These are phyloP conservation scores for Micropoecilia bifurca DNA, from an alignment of 2,797 vertebrate genomes.

Conservation along the genomic window DNA sequence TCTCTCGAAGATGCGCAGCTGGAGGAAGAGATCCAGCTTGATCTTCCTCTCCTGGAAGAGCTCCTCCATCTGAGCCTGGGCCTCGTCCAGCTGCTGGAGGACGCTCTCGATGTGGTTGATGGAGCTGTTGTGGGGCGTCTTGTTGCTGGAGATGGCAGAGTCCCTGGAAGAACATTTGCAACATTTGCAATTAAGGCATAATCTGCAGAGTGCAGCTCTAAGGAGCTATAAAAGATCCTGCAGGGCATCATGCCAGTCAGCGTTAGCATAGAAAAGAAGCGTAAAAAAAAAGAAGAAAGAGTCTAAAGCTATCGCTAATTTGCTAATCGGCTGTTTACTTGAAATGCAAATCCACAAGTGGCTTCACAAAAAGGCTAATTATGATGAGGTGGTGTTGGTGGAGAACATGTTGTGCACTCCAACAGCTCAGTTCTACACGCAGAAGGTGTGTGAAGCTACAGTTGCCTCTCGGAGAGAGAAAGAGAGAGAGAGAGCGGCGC, in stretches of 20 bases:
- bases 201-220: conserved; percentile 10
- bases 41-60: conserved; percentile 99
- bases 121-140: conserved; percentile 98
- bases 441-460: conserved; percentile 37
- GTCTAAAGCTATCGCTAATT: neutral
- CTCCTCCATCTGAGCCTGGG: conserved; percentile 99
- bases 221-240: conserved; percentile 8
- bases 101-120: conserved; percentile 99
- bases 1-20: conserved; percentile 96
- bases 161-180: conserved; percentile 80
- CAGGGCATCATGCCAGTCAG: neutral
- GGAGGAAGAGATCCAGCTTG: conserved; percentile 97
- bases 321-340: neutral
- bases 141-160: conserved; percentile 98
- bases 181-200: conserved; percentile 30
- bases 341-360: conserved; percentile 6
- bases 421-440: neutral
- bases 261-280: neutral
- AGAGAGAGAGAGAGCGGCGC: conserved; percentile 25
- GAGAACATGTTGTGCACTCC: conserved; percentile 6
- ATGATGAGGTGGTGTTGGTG: conserved; percentile 17
- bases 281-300: neutral
- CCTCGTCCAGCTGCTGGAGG: conserved; percentile 98
- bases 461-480: conserved; percentile 28
- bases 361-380: conserved; percentile 8